Base-by-base conservation (phyloP, 2,797 vertebrate genomes). In the Rhabdomys pumilio region DNA sequence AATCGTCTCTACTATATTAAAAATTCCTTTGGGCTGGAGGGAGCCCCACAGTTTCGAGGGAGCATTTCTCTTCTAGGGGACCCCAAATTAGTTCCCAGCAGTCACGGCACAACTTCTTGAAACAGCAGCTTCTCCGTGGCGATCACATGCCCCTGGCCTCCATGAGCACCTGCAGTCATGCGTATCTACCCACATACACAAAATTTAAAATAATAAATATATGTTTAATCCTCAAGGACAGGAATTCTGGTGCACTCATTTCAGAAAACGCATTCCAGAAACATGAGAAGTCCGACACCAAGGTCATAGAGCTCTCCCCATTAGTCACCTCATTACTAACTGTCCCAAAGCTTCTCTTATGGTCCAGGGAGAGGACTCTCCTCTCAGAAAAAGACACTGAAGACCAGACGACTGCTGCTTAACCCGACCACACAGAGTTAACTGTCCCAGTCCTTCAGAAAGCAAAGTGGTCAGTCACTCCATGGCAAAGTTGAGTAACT, bases 1-100 rank as follows among this genome's bases (percentile, higher is more conserved):
- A 82, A 75, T 84, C 63, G 93, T 57, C 85, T 67, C 75, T 90
- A 79, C 55, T 72, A 65, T 31, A 50, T 81, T 75, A 61, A 89
- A 80, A 90, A 94, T 92, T 53, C 63, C 63, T 67, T 67, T 67
- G 61, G 63, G 6, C 31, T 53, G 61, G 19, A 85, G 63, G n/a
- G 11, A n/a, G 61, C 44, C 83, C 83, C 34, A 31, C 29, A 31
- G 29, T 65, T 31, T 47, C 20, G 26, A 31, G 82, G 38, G 15
- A 44, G 26, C 15, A 20, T 63, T 83, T 59, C 59, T 63, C 38
- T 44, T 83, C 38, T 63, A 44, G 81, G 34, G 24, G 13, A 83
- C 7, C 14, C 14, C 24, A 26, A 57, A 34, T 67, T n/a, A 24
- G 63, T 85, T 67, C 20, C 44, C 63, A 50, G 50, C 29, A 22